Base-by-base conservation (phyloP, 2,113 vertebrate species). In the Neogobius melanostomus region DNA sequence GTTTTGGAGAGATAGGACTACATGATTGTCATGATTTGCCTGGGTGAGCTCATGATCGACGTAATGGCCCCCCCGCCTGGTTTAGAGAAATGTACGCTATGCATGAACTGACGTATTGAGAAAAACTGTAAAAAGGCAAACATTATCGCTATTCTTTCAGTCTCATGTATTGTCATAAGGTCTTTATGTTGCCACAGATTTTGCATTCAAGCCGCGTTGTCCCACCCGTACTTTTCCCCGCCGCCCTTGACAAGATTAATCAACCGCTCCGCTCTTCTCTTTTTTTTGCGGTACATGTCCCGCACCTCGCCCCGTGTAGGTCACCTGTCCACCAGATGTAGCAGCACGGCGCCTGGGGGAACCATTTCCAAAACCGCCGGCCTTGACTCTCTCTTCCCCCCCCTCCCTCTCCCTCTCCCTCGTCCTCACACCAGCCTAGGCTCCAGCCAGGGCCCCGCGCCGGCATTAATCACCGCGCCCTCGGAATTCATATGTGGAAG, bases 181-280 rank as follows among this genome's bases (percentile, higher is more conserved):
- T 57, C 54, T 42, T 4, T 36, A 36, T 11, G 16, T 8, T 5
- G 4, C 56, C 36, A 28, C n/a, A 66, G 71, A 14, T 11, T 77
- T 72, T 71, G 62, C 59, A 63, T 74, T 68, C 61, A 66, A 69
- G 62, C 64, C 52, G 7, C 52, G 4, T 72, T 64, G 70, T 71
- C 78, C 64, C 72, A 57, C 1, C 62, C 0, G 5, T 36, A 36
- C 28, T 36, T 36, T 5, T 3, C 76, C 6, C 74, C 28, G 68
- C 69, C 51, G 79, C 69, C 83, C 83, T 84, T 78, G 79, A 74
- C 69, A 54, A 76, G 81, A 78, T 82, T 82, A 83, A 79, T 81
- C 77, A 77, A 70, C 62, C n/a, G 50, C 74, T 77, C 68, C 11
- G 53, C 5, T 16, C 14, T 70, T 66, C 68, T 36, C 67, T 74